Conservation (phyloP, 2,113 vertebrate genomes). For the Petaurus breviceps region DNA sequence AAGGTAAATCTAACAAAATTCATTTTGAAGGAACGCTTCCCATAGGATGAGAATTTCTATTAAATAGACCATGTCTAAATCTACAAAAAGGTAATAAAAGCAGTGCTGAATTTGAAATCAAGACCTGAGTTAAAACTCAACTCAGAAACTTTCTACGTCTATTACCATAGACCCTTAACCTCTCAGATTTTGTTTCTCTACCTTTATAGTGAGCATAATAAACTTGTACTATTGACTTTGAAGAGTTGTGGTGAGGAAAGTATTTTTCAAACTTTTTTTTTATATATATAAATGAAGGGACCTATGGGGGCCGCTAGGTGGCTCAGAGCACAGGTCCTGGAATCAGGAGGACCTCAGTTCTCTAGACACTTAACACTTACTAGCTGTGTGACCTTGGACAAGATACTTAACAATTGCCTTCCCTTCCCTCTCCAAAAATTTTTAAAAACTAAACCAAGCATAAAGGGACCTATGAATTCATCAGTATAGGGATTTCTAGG, state of each 20-base stretch:
- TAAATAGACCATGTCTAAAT: background rate
- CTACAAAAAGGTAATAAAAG: background rate
- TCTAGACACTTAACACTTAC: no score
- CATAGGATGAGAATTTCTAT: background rate
- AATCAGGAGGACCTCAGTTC: no score
- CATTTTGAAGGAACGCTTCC: background rate
- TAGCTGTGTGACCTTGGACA: no score
- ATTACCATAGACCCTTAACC: background rate
- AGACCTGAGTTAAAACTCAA: background rate
- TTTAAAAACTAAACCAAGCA: no score
- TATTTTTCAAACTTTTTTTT: background rate
- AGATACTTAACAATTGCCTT: no score
- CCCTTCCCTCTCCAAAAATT: no score
- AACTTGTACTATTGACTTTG: background rate
- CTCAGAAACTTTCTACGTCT: background rate
- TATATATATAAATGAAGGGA: background rate
- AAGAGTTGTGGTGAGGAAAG: background rate
- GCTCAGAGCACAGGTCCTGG: no score
- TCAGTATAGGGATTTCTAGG: background rate
- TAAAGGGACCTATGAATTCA: background rate
- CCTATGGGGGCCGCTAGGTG: no score
- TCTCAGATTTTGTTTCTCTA: background rate
- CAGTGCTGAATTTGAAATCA: no score
- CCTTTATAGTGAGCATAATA: background rate
- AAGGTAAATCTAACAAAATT: background rate